These are phyloP conservation scores for Prenolepis imparis DNA, from an alignment of 2,888 invertebrate genomes.

Conservation along the genomic window DNA sequence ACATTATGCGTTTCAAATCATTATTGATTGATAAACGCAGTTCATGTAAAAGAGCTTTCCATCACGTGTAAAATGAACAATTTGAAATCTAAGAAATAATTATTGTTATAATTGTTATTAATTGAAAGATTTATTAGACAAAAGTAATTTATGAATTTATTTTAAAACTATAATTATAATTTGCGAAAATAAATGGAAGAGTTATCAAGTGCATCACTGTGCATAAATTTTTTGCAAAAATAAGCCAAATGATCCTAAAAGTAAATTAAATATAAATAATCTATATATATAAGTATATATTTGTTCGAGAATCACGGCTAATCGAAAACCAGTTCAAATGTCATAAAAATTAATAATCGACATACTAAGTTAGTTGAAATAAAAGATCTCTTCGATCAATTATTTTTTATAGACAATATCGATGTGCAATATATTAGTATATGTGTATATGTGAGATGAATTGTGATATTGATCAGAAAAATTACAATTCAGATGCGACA, in stretches of 20 bases:
- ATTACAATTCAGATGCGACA: neutral
- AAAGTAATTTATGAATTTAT: too few relatives aligned
- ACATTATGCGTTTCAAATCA: neutral
- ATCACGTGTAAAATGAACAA: neutral
- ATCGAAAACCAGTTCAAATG: constrained; percentile 7
- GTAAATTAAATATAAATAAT: too few relatives aligned
- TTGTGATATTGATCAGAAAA: neutral
- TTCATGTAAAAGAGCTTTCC: neutral
- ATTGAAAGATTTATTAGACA: too few relatives aligned
- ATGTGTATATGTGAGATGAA: neutral
- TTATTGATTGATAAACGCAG: neutral
- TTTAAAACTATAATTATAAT: too few relatives aligned
- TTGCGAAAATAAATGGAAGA: too few relatives aligned
- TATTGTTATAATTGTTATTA: too few relatives aligned
- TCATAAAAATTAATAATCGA: constrained; percentile 7
- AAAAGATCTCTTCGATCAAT: constrained; percentile 17
- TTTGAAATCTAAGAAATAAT: neutral
- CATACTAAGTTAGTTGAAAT: neutral
- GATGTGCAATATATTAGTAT: too few relatives aligned
- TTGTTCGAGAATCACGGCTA: neutral
- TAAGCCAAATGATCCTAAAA: too few relatives aligned
- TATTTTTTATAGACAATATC: constrained; percentile 17
- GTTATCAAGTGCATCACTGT: too few relatives aligned
- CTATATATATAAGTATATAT: too few relatives aligned
- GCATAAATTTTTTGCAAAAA: too few relatives aligned